Conservation (phyloP, 2,113 vertebrate species). For the Ammodytes marinus region DNA sequence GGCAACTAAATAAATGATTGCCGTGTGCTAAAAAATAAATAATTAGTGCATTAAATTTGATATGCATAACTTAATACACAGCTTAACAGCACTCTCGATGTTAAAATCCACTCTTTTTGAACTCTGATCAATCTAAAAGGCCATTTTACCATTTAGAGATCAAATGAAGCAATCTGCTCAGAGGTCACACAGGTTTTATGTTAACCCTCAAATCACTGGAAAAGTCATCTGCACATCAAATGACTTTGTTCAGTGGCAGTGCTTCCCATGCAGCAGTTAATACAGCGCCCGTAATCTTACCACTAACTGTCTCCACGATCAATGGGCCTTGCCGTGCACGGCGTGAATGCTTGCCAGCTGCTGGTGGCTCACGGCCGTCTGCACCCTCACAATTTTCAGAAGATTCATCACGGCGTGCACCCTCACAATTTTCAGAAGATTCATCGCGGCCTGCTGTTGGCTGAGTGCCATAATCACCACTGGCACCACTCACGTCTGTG, state of each 20-base stretch:
- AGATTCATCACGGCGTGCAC: conserved; percentile 48
- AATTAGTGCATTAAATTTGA: conserved; percentile 27
- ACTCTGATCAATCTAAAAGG: conserved; percentile 36
- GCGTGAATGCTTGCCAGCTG: conserved; percentile 65
- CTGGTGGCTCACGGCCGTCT: conserved; percentile 46
- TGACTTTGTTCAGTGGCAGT: conserved; percentile 60
- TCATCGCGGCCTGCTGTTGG: conserved; percentile 56
- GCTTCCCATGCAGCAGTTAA: conserved; percentile 76
- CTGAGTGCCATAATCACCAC: conserved; percentile 55
- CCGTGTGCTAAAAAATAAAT: conserved; percentile 3
- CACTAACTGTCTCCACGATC: conserved; percentile 75
- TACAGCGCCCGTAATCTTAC: conserved; percentile 77
- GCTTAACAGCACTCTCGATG: conserved; percentile 24
- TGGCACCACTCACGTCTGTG: conserved; percentile 45
- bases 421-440: conserved; percentile 61
- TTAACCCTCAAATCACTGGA: conserved; percentile 40
- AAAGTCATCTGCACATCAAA: conserved; percentile 68
- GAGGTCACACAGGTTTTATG: conserved; percentile 34
- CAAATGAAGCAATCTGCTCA: conserved; percentile 33
- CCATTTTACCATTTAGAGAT: conserved; percentile 42
- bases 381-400: conserved; percentile 61
- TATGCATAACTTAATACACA: conserved; percentile 27
- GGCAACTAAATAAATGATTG: conserved; percentile 2
- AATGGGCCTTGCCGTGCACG: conserved; percentile 68
- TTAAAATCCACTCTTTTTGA: conserved; percentile 40